These are phyloP conservation scores for Nomada ruficornis DNA, from an alignment of 2,888 invertebrate genomes.

Conservation along the genomic window DNA sequence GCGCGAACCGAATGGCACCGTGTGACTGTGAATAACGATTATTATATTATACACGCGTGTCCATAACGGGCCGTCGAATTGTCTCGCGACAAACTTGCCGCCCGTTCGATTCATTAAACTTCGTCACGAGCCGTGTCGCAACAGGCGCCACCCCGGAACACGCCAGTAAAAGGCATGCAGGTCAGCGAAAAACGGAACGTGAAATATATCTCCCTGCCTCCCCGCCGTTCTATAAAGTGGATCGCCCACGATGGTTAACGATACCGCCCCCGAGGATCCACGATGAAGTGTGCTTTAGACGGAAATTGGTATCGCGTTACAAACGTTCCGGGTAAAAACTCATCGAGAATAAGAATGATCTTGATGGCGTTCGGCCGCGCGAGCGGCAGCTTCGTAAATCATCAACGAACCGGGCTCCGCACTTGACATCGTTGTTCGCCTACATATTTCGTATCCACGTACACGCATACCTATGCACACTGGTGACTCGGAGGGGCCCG, in stretches of 20 bases:
- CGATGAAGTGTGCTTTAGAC: neutral
- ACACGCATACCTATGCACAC: neutral
- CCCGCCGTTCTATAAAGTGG: neutral
- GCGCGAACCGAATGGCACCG: slow-evolving; percentile 23
- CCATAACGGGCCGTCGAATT: slow-evolving; percentile 70
- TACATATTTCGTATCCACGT: slow-evolving; percentile 48
- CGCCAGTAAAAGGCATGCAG: neutral
- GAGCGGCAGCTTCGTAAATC: slow-evolving; percentile 48
- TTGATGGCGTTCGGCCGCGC: neutral
- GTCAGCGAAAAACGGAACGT: slow-evolving; percentile 16
- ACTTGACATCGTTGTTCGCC: slow-evolving; percentile 52
- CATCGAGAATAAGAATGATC: neutral
- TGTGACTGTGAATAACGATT: slow-evolving; percentile 51
- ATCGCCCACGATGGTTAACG: neutral
- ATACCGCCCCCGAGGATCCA: neutral
- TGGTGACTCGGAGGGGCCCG: slow-evolving; percentile 8
- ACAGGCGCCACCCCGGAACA: slow-evolving; percentile 41
- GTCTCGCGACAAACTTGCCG: slow-evolving; percentile 59
- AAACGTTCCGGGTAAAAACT: neutral
- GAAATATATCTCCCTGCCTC: neutral
- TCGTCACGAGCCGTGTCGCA: slow-evolving; percentile 52
- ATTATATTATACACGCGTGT: slow-evolving; percentile 55
- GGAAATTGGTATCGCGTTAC: slow-evolving; percentile 7
- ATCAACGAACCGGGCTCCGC: slow-evolving; percentile 33
- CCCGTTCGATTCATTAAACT: slow-evolving; percentile 59